A percentile compares a stretch with the other conserved stretches of the same genome.
phyloP scores from a whole-genome alignment of 2,113 vertebrate genomes.

The Ovis canadensis region DNA sequence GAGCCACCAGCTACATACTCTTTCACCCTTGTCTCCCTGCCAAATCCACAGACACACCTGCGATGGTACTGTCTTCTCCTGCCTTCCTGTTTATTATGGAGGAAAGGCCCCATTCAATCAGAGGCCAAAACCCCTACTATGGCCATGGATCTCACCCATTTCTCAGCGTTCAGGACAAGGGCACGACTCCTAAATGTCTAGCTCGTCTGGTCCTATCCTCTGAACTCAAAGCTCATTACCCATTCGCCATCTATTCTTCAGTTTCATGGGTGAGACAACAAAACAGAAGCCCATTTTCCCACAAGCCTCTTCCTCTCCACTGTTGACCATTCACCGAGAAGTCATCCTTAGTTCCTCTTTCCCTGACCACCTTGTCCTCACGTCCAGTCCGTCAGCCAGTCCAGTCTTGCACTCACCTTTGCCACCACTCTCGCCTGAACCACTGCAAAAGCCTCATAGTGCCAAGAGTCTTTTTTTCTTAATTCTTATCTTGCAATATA shows the following conservation, averaged over 20 bases:
- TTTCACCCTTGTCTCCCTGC: background rate
- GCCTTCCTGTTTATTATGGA: background rate
- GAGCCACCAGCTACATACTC: background rate
- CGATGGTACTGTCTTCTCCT: background rate
- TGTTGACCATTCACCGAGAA: background rate
- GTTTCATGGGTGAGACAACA: background rate
- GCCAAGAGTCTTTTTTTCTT: background rate
- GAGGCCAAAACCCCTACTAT: background rate
- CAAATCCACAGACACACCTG: background rate
- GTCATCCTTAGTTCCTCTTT: background rate
- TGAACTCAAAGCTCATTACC: background rate
- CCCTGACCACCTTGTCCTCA: background rate
- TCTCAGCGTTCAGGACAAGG: background rate
- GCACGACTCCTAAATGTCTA: background rate
- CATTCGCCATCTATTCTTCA: background rate
- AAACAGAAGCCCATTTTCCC: background rate
- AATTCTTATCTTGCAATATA: background rate
- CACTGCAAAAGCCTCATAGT: background rate
- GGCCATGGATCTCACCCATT: background rate
- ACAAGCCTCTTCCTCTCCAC: background rate
- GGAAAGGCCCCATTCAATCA: background rate
- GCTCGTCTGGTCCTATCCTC: background rate
- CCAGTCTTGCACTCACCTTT: background rate
- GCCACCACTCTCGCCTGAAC: background rate
- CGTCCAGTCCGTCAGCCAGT: background rate